A percentile compares a stretch with the other conserved stretches of the same genome.
phyloP scores from a whole-genome alignment of 2,797 vertebrate species.

The Clarias pachynema region DNA sequence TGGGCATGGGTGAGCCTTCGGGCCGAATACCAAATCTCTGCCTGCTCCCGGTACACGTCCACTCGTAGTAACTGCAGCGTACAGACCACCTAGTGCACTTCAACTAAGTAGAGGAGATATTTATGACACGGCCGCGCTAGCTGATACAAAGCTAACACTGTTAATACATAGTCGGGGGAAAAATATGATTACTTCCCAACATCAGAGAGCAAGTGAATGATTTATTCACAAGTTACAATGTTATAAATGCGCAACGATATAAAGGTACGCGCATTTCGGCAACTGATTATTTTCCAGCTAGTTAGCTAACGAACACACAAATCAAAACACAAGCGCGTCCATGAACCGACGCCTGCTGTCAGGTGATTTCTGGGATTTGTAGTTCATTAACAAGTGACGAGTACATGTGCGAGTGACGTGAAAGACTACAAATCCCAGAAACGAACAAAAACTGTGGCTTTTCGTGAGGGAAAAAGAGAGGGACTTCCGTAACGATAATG shows the following conservation, averaged over 20 bases:
- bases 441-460: background rate
- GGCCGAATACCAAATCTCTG: constrained; percentile 7
- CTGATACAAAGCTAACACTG: background rate
- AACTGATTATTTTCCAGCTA: background rate
- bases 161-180: background rate
- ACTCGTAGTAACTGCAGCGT: background rate
- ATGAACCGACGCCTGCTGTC: background rate
- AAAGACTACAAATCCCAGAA: constrained; percentile 63
- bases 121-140: background rate
- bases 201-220: background rate
- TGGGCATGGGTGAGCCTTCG: constrained; percentile 72
- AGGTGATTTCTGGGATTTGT: constrained; percentile 65
- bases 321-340: constrained; percentile 74
- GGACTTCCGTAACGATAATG: background rate
- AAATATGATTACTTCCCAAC: background rate
- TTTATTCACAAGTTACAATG: too few relatives aligned
- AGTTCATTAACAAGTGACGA: constrained; percentile 56
- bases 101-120: accelerated
- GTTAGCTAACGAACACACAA: constrained; percentile 29
- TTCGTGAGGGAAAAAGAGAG: background rate
- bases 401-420: accelerated
- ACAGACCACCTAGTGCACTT: background rate
- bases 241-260: background rate
- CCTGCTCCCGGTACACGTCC: background rate
- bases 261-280: background rate